These are phyloP conservation scores for Grallaria varia DNA, from an alignment of 2,113 vertebrate genomes.

Conservation along the genomic window DNA sequence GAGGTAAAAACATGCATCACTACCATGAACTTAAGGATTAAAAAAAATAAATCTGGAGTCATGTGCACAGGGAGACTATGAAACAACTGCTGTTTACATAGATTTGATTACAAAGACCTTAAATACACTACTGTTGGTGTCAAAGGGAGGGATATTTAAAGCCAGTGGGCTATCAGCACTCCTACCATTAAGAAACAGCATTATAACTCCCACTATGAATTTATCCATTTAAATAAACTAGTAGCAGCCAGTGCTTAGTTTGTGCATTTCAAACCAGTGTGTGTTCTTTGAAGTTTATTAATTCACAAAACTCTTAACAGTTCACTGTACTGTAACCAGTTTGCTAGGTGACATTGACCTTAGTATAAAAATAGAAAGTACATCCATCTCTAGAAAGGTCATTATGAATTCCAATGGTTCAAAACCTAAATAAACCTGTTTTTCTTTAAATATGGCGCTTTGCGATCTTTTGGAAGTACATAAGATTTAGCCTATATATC, in stretches of 20 bases:
- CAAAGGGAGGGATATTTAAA: background rate
- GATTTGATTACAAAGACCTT: background rate
- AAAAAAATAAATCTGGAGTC: background rate
- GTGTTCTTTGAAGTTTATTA: constrained; percentile 31
- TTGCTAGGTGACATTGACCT: constrained; percentile 52
- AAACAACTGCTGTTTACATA: background rate
- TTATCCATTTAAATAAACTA: background rate
- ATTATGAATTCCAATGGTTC: background rate
- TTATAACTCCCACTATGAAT: background rate
- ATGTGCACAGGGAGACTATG: background rate
- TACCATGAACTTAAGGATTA: background rate
- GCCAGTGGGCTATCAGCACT: background rate
- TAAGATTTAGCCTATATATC: background rate
- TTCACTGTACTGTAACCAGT: constrained; percentile 27
- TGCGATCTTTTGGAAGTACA: background rate
- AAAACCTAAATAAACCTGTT: background rate
- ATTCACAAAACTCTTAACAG: constrained; percentile 42
- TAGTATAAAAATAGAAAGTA: constrained; percentile 49
- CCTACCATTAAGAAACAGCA: background rate
- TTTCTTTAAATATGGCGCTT: background rate
- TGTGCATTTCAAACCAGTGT: background rate
- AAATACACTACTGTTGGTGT: background rate
- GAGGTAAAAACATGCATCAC: background rate
- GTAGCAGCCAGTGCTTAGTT: background rate
- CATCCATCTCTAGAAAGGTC: constrained; percentile 12